A percentile compares a stretch with the other conserved stretches of the same genome.
phyloP scores from a whole-genome alignment of 2,797 vertebrate genomes.

The Emydoidea blandingii region DNA sequence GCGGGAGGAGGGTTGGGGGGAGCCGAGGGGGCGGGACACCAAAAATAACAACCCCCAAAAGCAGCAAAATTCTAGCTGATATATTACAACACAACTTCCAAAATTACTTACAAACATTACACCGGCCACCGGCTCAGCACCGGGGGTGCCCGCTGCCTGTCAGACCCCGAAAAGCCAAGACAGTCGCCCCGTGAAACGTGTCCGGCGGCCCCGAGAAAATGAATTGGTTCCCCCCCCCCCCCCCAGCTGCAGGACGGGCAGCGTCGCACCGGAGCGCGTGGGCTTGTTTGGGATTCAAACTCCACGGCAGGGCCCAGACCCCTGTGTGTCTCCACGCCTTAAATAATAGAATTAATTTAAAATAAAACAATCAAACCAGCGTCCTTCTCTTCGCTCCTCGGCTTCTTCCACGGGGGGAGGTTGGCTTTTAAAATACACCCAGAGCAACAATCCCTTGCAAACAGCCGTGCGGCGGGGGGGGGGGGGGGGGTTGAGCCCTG shows the following conservation, averaged over 20 bases:
- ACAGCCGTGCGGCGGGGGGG: no score
- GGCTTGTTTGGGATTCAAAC: not conserved
- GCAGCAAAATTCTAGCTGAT: constrained; percentile 88
- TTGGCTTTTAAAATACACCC: not conserved
- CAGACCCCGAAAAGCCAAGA: constrained; percentile 6
- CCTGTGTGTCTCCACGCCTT: constrained; percentile 3
- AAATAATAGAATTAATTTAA: constrained; percentile 64
- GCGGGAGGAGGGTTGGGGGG: no score
- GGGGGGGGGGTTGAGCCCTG: not conserved
- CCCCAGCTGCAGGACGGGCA: not conserved
- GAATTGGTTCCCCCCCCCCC: no score
- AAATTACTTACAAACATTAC: constrained; percentile 89
- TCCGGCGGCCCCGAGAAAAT: not conserved
- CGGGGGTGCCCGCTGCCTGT: not conserved
- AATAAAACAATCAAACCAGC: not conserved
- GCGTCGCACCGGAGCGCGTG: not conserved
- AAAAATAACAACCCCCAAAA: constrained; percentile 37
- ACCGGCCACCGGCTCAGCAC: constrained; percentile 67
- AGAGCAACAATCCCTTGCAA: no score
- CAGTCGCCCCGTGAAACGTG: not conserved
- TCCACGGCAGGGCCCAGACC: not conserved
- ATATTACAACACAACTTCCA: constrained; percentile 83
- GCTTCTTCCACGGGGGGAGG: not conserved
- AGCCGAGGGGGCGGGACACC: not conserved
- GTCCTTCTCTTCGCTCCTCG: not conserved